Evolutionary conservation across 2,888 invertebrate species (phyloP), one percentile per base, ranked within the genome.

Genomic region (Orthosia incerta): DNA sequence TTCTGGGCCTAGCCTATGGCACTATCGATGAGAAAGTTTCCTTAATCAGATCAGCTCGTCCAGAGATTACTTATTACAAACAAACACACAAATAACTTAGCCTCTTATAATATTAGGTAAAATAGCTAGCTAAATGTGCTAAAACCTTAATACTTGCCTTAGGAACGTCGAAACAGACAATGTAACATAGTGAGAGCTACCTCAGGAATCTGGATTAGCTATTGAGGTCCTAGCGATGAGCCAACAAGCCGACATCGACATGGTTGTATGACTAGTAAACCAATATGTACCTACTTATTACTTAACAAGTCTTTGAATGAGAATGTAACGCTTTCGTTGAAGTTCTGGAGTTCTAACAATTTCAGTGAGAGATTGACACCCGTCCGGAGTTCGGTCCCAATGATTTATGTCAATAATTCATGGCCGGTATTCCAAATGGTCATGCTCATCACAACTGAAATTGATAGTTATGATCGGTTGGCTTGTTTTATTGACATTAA

Each of bases 141-240:
- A 23, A 39, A 57, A 50, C 39, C 55, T 50, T 20, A 50, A 45
- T 46, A 26, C 26, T 23, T 31, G 15, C 13, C 23, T 66, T 39
- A 4, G 11, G 13, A 50, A 55, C 13, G 12, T 70, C n/a, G 3
- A 3, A 61, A 65, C 20, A 78, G 46, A 57, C 55, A 79, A 65
- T 53, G 31, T 16, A 45, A 55, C 48, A 16, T 61, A n/a, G 77
- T 71, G 31, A 60, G 61, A 59, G 60, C 50, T 68, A 57, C 45
- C n/a, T 64, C 23, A 53, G 69, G 39, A 74, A 83, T 83, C 79
- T 79, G 80, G 70, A 80, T 61, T 67, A 83, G 23, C 56, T 60
- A 70, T 66, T 57, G 65, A 63, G 78, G 82, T 66, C 55, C 55
- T 59, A 31, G n/a, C 67, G 82, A 82, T 82, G 82, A 61, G 67